phyloP scores from a whole-genome alignment of 2,888 invertebrate species.

The Drosophila nigricruria region DNA sequence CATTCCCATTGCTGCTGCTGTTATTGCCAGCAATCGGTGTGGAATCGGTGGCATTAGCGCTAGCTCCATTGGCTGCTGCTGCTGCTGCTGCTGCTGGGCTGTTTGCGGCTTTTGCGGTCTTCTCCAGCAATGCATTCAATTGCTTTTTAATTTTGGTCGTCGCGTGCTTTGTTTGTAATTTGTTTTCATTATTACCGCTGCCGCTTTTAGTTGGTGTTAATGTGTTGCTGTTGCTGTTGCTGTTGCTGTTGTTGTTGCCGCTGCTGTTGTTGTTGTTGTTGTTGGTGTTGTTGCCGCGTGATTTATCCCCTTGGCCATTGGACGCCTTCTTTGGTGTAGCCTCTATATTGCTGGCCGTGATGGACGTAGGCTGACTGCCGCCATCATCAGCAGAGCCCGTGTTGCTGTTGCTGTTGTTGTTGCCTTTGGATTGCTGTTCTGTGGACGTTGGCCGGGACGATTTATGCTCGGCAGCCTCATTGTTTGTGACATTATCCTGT shows the following conservation, averaged over 20 bases:
- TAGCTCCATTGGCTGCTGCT: conserved; percentile 42
- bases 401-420: conserved; percentile 30
- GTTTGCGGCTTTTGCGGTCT: conserved; percentile 69
- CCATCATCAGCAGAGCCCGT: conserved; percentile 36
- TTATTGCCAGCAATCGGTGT: conserved; percentile 12
- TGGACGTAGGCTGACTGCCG: conserved; percentile 31
- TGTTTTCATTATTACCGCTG: conserved; percentile 57
- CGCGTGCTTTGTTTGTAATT: conserved; percentile 82
- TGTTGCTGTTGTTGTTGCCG: conserved; percentile 42
- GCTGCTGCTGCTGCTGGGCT: conserved; percentile 26
- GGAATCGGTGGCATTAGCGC: conserved; percentile 22
- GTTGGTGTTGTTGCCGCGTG: conserved; percentile 51
- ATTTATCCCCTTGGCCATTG: conserved; percentile 43
- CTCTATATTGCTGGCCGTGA: conserved; percentile 31
- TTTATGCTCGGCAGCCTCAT: conserved; percentile 90
- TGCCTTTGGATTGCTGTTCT: conserved; percentile 22
- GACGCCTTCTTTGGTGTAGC: conserved; percentile 55
- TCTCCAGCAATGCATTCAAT: conserved; percentile 79
- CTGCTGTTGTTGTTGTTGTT: conserved; percentile 39
- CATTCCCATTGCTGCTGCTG: conserved; percentile 21
- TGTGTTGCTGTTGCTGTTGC: conserved; percentile 6
- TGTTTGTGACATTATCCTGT: conserved; percentile 95
- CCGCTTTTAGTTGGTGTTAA: conserved; percentile 38
- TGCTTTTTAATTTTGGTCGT: conserved; percentile 84
- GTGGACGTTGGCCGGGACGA: conserved; percentile 55